phyloP scores from a whole-genome alignment of 2,888 invertebrate genomes.

The Dicranocentrus wangi region DNA sequence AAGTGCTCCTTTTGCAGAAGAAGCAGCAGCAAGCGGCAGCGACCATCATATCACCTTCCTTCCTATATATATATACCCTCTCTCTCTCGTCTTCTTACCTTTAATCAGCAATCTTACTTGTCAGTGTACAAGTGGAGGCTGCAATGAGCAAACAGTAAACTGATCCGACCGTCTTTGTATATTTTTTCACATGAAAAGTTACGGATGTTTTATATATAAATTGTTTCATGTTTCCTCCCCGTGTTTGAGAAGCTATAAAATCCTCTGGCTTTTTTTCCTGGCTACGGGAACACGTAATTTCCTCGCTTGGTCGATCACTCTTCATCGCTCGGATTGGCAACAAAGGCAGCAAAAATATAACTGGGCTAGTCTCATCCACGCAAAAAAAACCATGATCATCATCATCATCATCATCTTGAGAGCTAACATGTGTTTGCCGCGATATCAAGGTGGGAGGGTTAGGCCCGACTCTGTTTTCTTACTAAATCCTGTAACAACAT shows the following conservation, averaged over 20 bases:
- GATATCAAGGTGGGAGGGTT: too few species aligned
- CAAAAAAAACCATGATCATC: not conserved
- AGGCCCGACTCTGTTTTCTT: too few species aligned
- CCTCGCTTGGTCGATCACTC: constrained; percentile 58
- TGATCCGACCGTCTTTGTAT: constrained; percentile 23
- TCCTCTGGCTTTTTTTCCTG: not conserved
- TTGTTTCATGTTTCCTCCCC: too few species aligned
- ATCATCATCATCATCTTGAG: not conserved
- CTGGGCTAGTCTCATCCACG: not conserved
- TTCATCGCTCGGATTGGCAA: constrained; percentile 50
- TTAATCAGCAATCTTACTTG: constrained; percentile 30
- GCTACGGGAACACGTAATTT: constrained; percentile 59
- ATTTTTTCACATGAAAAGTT: constrained; percentile 17
- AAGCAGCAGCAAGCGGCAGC: not conserved
- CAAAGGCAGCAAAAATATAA: constrained; percentile 11
- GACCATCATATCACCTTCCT: not conserved
- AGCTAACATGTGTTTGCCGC: not conserved
- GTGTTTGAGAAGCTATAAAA: not conserved
- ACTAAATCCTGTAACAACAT: too few species aligned
- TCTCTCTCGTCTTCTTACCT: too few species aligned
- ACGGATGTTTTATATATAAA: constrained; percentile 6
- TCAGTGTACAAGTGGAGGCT: not conserved
- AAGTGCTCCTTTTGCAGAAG: constrained; percentile 22
- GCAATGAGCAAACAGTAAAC: constrained; percentile 29
- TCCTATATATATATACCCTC: too few species aligned